Evolutionary conservation across 2,113 vertebrate genomes (phyloP).

Genomic region (Semnornis frantzii): DNA sequence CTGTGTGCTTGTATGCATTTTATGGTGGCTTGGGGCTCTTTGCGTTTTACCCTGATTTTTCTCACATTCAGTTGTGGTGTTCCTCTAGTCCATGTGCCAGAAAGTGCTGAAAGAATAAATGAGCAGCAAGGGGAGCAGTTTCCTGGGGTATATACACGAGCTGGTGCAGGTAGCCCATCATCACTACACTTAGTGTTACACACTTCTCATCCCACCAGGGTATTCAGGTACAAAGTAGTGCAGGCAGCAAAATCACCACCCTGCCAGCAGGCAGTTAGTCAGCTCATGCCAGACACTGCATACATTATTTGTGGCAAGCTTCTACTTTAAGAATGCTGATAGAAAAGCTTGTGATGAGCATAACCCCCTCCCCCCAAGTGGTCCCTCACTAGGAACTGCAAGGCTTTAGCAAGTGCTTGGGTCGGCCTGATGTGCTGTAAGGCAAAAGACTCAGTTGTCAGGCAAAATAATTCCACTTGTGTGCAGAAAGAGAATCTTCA

Average conservation of each 20-base stretch:
- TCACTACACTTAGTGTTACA: slow-evolving; percentile 11
- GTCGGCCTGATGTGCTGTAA: slow-evolving; percentile 48
- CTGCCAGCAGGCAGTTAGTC: slow-evolving; percentile 57
- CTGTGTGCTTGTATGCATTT: background rate
- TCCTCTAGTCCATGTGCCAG: background rate
- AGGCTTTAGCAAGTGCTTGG: slow-evolving; percentile 45
- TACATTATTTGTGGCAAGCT: slow-evolving; percentile 72
- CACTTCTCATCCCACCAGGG: slow-evolving; percentile 11
- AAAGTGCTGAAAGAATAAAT: background rate
- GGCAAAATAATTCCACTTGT: slow-evolving; percentile 12
- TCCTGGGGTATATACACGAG: background rate
- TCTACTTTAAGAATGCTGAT: slow-evolving; percentile 74
- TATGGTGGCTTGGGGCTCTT: background rate
- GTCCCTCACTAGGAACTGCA: slow-evolving; percentile 38
- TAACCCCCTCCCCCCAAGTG: slow-evolving; percentile 27
- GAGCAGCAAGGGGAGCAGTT: background rate
- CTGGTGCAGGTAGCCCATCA: background rate
- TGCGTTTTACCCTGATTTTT: background rate
- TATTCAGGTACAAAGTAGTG: slow-evolving; percentile 22
- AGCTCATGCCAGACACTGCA: slow-evolving; percentile 70
- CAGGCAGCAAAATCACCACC: background rate
- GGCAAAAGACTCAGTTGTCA: background rate
- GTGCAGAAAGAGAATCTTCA: background rate
- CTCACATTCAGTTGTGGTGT: background rate
- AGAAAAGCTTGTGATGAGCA: slow-evolving; percentile 69